Percentiles rank a stretch among this genome's conserved stretches.
Conservation (phyloP, 2,888 invertebrate genomes). For the Athripsodes cinereus region DNA sequence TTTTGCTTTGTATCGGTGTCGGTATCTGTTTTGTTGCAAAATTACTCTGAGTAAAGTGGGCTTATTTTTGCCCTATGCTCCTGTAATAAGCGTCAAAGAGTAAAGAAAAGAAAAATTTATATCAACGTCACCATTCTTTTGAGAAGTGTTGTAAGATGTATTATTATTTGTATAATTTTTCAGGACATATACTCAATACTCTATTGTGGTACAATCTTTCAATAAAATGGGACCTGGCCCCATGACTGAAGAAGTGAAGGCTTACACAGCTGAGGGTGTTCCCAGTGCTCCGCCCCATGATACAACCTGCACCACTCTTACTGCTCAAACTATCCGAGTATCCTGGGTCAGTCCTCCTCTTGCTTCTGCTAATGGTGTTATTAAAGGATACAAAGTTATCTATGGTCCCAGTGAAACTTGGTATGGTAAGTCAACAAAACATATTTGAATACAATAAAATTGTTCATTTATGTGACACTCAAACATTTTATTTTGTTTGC, state of each 20-base stretch:
- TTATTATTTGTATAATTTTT: constrained; percentile 20
- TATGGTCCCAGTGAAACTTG: constrained; percentile 87
- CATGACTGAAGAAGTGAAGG: constrained; percentile 79
- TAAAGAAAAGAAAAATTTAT: no score
- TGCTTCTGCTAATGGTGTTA: constrained; percentile 87
- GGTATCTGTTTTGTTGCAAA: no score
- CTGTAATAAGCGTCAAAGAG: no score
- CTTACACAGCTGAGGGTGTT: constrained; percentile 91
- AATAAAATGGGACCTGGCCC: constrained; percentile 93
- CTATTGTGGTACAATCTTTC: constrained; percentile 92
- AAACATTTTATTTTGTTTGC: no score
- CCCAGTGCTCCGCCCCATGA: constrained; percentile 90
- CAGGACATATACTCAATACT: constrained; percentile 90
- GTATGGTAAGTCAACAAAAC: constrained; percentile 66
- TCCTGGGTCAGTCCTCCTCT: constrained; percentile 93
- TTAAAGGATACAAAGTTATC: constrained; percentile 92
- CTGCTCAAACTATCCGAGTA: constrained; percentile 90
- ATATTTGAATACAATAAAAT: no score
- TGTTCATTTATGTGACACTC: no score
- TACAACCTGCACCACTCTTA: constrained; percentile 86
- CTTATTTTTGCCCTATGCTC: no score
- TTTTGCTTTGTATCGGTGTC: no score
- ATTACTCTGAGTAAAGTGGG: no score
- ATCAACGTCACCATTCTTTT: not conserved
- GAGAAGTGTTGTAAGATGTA: not conserved